Percentiles rank a stretch among this genome's conserved stretches.
Conservation (phyloP, 2,797 vertebrate genomes). For the Cirrhinus mrigala region DNA sequence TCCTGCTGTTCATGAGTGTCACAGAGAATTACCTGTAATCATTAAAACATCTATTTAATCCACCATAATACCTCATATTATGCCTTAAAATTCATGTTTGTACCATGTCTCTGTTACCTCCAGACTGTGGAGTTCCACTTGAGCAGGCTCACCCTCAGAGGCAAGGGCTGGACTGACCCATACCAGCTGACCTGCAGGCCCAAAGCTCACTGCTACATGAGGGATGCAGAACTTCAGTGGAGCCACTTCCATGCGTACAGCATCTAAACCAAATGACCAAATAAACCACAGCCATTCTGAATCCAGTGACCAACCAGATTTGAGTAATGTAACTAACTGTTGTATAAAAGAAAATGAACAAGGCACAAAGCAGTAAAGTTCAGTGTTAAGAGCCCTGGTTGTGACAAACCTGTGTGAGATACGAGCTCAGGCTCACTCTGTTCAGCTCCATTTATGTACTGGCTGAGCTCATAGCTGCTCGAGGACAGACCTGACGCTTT, state of each 20-base stretch:
- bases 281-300: neutral
- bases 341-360: neutral
- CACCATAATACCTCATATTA: neutral
- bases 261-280: constrained; percentile 51
- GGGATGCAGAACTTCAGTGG: constrained; percentile 83
- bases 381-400: neutral
- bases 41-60: neutral
- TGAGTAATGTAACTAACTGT: neutral
- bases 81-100: neutral
- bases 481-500: constrained; percentile 86
- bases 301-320: neutral
- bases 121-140: constrained; percentile 86
- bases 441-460: constrained; percentile 83
- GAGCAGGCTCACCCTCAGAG: constrained; percentile 74
- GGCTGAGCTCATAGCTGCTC: constrained; percentile 88
- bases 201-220: constrained; percentile 84
- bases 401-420: constrained; percentile 69
- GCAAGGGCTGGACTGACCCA: constrained; percentile 76
- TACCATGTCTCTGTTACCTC: constrained; percentile 76
- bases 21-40: constrained; percentile 80
- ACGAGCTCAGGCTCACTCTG: constrained; percentile 23
- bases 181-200: constrained; percentile 86
- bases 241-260: constrained; percentile 44
- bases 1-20: constrained; percentile 84
- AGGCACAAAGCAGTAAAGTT: neutral